phyloP scores from a whole-genome alignment of 2,797 vertebrate species.

The Artibeus lituratus region DNA sequence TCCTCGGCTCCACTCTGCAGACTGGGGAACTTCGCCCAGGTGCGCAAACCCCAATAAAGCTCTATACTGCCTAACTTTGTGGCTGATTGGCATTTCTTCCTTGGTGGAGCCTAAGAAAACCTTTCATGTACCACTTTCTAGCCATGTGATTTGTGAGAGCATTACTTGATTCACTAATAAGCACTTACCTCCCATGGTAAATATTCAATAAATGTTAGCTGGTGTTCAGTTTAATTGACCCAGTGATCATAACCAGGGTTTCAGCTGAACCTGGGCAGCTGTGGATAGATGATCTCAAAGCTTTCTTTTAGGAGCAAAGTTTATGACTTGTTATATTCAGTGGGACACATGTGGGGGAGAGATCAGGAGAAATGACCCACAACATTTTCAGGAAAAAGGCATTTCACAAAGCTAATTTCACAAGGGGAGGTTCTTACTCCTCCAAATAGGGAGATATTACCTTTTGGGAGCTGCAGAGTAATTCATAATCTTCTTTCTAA shows the following conservation, averaged over 20 bases:
- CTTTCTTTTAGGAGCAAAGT: not conserved
- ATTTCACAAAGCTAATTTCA: constrained; percentile 31
- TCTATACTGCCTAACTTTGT: no score
- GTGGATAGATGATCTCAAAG: not conserved
- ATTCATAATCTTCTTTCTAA: not conserved
- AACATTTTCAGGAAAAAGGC: constrained; percentile 17
- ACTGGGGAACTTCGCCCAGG: no score
- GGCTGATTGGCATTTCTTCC: no score
- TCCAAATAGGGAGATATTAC: not conserved
- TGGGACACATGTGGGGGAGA: not conserved
- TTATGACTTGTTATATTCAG: not conserved
- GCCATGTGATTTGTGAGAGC: not conserved
- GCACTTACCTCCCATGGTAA: not conserved
- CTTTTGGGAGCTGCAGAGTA: not conserved
- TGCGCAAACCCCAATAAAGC: no score
- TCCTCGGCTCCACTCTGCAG: no score
- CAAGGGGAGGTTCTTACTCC: not conserved
- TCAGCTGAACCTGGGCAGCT: not conserved
- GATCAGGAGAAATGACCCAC: not conserved
- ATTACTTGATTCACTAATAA: constrained; percentile 1
- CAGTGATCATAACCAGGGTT: not conserved
- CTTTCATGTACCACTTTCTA: not conserved
- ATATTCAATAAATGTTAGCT: constrained; percentile 17
- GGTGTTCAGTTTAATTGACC: not conserved
- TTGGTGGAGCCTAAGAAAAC: no score